Base-by-base conservation (phyloP, 1,140 invertebrate genomes). In the Penaeus japonicus region DNA sequence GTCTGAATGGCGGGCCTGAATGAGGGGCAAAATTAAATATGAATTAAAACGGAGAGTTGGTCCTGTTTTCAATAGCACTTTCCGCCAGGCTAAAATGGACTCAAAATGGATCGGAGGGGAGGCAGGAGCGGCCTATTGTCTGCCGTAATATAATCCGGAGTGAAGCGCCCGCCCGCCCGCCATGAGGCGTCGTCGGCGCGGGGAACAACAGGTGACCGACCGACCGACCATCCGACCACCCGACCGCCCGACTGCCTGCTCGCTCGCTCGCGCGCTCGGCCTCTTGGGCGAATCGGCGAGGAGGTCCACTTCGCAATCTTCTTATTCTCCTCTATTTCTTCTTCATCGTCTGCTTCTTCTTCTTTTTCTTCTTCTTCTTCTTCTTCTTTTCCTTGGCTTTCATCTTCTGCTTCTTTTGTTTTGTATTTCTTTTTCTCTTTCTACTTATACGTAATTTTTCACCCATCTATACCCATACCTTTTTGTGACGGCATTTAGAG, bases 21-120 rank as follows among this genome's bases (percentile, higher is more conserved):
- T 87, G 86, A 81, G 59, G 79, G 62, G 39, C 62, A 87, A 87
- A 87, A 87, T 87, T 87, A 87, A 87, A 87, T 87, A 87, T 83
- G 86, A 87, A 87, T 87, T 82, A 87, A 87, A 87, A 81, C 35
- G 59, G 27, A 75, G 78, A 81, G 78, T 27, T 39, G 30, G 27
- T 59, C 47, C 54, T 87, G 78, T 87, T 70, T 81, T 87, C 79
- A 87, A 87, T 87, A 73, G 86, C 84, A 70, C 59, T 70, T 65
- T 65, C 85, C 57, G 77, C 59, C 27, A 20, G 65, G 78, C 47
- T 78, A 85, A 83, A 87, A 87, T 85, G 84, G 84, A 85, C 73
- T 78, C 20, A 32, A 77, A 85, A 59, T 75, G 79, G 59, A 82
- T 24, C 24, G 5, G 79, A 82, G 65, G 79, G 79, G 62, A 27